These are phyloP conservation scores for Orussus abietinus DNA, from an alignment of 1,140 invertebrate genomes.

Conservation along the genomic window DNA sequence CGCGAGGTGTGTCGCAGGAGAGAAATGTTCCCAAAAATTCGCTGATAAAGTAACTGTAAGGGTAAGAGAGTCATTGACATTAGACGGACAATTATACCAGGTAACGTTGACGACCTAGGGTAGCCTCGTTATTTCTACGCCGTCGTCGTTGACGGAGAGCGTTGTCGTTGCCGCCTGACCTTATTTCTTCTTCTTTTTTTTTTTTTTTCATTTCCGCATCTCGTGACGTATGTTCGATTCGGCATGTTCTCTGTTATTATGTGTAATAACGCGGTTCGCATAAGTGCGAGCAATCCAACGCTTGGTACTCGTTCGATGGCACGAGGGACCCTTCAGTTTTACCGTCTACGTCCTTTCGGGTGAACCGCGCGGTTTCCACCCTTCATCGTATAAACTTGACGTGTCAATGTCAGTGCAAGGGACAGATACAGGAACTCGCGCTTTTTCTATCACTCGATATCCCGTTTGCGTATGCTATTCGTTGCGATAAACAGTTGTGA, in stretches of 20 bases:
- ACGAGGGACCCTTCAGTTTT: constrained; percentile 13
- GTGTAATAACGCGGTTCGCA: not conserved
- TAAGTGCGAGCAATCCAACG: constrained; percentile 18
- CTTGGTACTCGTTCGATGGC: constrained; percentile 19
- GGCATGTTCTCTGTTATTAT: not conserved
- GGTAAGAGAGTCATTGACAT: not conserved
- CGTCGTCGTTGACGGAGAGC: not conserved
- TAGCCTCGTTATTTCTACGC: not conserved
- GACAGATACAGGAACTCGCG: constrained; percentile 19
- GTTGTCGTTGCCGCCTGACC: constrained; percentile 1
- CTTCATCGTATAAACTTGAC: constrained; percentile 5
- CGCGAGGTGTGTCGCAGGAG: not conserved
- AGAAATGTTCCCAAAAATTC: constrained; percentile 19
- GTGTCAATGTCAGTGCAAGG: constrained; percentile 8
- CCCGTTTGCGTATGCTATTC: constrained; percentile 23
- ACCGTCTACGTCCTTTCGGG: constrained; percentile 7
- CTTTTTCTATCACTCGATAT: too few relatives aligned
- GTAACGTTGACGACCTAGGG: too few relatives aligned
- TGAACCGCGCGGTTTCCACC: too few relatives aligned
- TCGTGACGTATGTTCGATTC: not conserved
- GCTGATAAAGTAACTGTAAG: constrained; percentile 14
- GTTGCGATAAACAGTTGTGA: constrained; percentile 22
- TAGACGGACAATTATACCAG: constrained; percentile 4
- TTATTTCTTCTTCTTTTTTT: not conserved
- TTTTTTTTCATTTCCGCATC: constrained; percentile 11